Evolutionary conservation across 1,140 invertebrate genomes (phyloP).

Genomic region (Asobara japonica): DNA sequence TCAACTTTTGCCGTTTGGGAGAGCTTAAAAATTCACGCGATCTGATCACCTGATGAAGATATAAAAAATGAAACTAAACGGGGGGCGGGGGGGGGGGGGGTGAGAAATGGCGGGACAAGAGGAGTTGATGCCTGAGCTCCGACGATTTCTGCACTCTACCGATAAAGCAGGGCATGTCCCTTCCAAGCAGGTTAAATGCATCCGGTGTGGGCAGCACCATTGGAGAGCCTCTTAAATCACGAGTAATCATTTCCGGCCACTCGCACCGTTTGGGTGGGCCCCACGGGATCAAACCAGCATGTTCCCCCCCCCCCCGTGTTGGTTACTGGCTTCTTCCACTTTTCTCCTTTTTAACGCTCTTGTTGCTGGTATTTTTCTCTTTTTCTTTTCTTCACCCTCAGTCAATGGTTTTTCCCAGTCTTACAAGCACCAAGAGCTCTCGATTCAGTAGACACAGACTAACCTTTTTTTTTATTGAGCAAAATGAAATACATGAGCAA

Average conservation of each 20-base stretch:
- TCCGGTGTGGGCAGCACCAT: slow-evolving; percentile 32
- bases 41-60: too few species aligned
- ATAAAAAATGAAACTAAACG: background rate
- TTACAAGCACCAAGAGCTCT: background rate
- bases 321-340: slow-evolving; percentile 9
- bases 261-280: slow-evolving; percentile 40
- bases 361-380: background rate
- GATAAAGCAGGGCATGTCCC: slow-evolving; percentile 54
- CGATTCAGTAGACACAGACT: background rate
- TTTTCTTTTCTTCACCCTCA: background rate
- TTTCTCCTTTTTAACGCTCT: slow-evolving; percentile 8
- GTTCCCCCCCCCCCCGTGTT: background rate
- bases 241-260: slow-evolving; percentile 62
- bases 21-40: too few species aligned
- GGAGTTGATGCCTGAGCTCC: slow-evolving; percentile 24
- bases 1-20: too few species aligned
- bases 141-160: slow-evolving; percentile 48
- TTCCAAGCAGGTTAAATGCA: slow-evolving; percentile 49
- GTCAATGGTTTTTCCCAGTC: background rate
- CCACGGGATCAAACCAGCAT: slow-evolving; percentile 40
- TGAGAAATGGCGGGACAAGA: slow-evolving; percentile 16
- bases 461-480: background rate
- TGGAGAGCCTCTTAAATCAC: slow-evolving; percentile 60
- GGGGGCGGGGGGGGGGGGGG: background rate
- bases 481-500: background rate